Evolutionary conservation across 2,888 invertebrate genomes (phyloP), one percentile per base, ranked within the genome.

Genomic region (Drosophila stalkeri): DNA sequence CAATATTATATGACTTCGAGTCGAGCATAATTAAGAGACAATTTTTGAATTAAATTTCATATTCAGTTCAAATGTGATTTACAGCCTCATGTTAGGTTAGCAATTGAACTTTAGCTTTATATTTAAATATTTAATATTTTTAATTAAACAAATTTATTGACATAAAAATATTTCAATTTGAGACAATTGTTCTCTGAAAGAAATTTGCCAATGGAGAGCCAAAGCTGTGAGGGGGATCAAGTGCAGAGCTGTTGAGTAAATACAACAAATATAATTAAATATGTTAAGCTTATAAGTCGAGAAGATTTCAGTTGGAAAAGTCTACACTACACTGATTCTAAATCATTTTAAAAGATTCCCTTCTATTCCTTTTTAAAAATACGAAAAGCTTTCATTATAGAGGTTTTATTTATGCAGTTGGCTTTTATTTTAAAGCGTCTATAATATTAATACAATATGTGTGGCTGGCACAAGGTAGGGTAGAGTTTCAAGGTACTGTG

Each of bases 371-470:
- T 14, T 23, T 14, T 7, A 1, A 23, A 14, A 47, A 16, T 7
- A 47, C 23, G 16, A 27, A 27, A 27, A 47, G 18, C 14, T 20
- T 4, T 1, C 7, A 14, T 18, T 3, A 5, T 12, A 2, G 8
- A 7, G 2, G 2, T 35, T 49, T 72, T 23, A 27, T 62, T 74
- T 44, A 66, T 75, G 67, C 79, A 67, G n/a, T 44, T 78, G 31
- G 63, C n/a, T 65, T 77, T 80, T 77, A 80, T 77, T 77, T 35
- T 20, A 23, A 80, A 77, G 80, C 64, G n/a, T 62, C 44, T 46
- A 55, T 65, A 70, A 62, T 62, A 65, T 51, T 52, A 60, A 62
- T 75, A 69, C 37, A 69, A 46, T 55, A 20, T 56, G 39, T 56
- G 39, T 27, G 39, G 43, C 16, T 51, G 43, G 39, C 51, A 47